Evolutionary conservation across 2,113 vertebrate species (phyloP).

Genomic region (Blennius ocellaris): DNA sequence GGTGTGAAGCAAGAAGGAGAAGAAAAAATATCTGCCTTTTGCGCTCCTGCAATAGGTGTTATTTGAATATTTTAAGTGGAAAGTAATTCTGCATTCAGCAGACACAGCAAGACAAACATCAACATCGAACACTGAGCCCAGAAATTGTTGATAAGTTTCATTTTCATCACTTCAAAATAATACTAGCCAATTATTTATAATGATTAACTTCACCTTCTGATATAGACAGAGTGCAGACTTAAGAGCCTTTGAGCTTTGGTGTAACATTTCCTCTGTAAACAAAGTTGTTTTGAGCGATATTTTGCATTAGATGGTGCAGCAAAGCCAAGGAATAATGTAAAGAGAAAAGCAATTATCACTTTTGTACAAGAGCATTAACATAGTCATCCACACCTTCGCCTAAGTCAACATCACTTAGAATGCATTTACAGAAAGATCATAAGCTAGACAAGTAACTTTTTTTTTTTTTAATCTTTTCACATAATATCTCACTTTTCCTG

Average conservation of each 20-base stretch:
- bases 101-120: slow-evolving; percentile 8
- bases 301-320: not conserved
- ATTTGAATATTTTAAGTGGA: slow-evolving; percentile 53
- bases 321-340: not conserved
- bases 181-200: not conserved
- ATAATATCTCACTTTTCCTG: not conserved
- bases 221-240: not conserved
- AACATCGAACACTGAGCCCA: slow-evolving; percentile 2
- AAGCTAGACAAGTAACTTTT: not conserved
- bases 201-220: not conserved
- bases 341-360: slow-evolving; percentile 19
- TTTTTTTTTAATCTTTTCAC: slow-evolving; percentile 5
- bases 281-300: not conserved
- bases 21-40: slow-evolving; percentile 15
- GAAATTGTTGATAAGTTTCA: not conserved
- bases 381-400: not conserved
- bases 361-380: not conserved
- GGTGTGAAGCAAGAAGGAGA: slow-evolving; percentile 41
- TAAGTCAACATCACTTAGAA: not conserved
- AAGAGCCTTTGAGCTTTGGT: no score
- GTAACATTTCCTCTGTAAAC: no score
- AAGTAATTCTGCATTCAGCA: slow-evolving; percentile 6
- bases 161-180: not conserved
- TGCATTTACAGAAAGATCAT: not conserved
- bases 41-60: slow-evolving; percentile 50